Evolutionary conservation across 2,888 invertebrate species (phyloP).

Genomic region (Cerastis rubricosa): DNA sequence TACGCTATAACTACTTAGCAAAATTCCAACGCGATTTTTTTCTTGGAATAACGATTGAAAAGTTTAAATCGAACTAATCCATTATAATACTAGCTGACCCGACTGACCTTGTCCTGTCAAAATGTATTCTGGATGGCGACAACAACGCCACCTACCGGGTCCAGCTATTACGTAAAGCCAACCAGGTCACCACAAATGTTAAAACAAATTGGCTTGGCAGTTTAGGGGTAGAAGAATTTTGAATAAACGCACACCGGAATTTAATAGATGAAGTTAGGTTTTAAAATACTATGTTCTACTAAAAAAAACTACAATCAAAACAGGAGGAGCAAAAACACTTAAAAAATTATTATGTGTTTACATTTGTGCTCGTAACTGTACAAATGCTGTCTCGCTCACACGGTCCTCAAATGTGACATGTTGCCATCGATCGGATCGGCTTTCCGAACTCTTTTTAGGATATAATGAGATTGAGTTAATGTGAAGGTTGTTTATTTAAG

Average conservation of each 20-base stretch:
- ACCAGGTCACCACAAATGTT: too few relatives aligned
- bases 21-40: neutral
- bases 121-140: too few relatives aligned
- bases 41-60: neutral
- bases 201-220: too few relatives aligned
- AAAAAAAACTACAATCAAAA: too few relatives aligned
- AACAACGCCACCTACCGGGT: too few relatives aligned
- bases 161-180: too few relatives aligned
- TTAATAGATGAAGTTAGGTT: too few relatives aligned
- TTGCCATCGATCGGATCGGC: slow-evolving; percentile 45
- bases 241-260: too few relatives aligned
- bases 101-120: too few relatives aligned
- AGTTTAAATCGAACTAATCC: neutral
- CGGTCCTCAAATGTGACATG: slow-evolving; percentile 51
- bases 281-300: too few relatives aligned
- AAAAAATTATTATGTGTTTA: neutral
- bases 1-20: neutral
- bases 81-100: too few relatives aligned
- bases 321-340: neutral
- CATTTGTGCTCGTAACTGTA: neutral
- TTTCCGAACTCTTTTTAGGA: slow-evolving; percentile 37
- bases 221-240: too few relatives aligned
- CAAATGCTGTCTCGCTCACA: slow-evolving; percentile 37
- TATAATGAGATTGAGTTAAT: slow-evolving; percentile 38
- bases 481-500: slow-evolving; percentile 27